Percentiles rank a stretch among this genome's conserved stretches.
phyloP scores from a whole-genome alignment of 2,113 vertebrate genomes.

The Malurus elegans region DNA sequence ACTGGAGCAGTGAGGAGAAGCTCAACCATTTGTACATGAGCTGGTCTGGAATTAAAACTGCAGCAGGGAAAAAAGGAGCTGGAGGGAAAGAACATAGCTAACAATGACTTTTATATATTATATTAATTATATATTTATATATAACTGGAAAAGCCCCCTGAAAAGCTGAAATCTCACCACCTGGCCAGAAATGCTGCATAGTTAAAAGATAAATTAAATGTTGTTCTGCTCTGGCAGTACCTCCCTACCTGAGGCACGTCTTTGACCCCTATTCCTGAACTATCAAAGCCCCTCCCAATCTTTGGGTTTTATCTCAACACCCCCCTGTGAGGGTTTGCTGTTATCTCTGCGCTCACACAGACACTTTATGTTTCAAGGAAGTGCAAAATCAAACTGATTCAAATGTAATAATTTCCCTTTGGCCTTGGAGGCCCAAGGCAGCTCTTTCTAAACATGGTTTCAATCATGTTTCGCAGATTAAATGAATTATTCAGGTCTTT shows the following conservation, averaged over 20 bases:
- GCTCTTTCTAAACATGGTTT: conserved; percentile 59
- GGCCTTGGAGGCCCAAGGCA: conserved; percentile 60
- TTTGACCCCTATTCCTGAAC: conserved; percentile 26
- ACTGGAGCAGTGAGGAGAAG: neutral
- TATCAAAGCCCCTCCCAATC: conserved; percentile 28
- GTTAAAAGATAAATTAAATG: neutral
- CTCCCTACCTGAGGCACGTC: neutral
- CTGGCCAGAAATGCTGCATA: neutral
- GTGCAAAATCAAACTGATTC: conserved; percentile 54
- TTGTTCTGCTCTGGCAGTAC: neutral
- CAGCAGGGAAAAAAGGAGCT: neutral
- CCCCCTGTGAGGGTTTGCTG: neutral
- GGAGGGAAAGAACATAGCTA: neutral
- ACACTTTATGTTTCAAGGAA: conserved; percentile 61
- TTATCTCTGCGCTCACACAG: conserved; percentile 26
- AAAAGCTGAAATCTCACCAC: neutral
- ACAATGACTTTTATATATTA: neutral
- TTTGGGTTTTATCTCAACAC: neutral
- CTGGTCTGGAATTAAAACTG: neutral
- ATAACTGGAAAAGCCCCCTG: neutral
- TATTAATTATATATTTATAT: no score
- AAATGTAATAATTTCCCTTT: conserved; percentile 60
- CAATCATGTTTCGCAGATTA: conserved; percentile 63
- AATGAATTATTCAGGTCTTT: conserved; percentile 65
- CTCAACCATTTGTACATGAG: neutral